Conservation (phyloP, 2,888 invertebrate species). For the Parnassius apollo region DNA sequence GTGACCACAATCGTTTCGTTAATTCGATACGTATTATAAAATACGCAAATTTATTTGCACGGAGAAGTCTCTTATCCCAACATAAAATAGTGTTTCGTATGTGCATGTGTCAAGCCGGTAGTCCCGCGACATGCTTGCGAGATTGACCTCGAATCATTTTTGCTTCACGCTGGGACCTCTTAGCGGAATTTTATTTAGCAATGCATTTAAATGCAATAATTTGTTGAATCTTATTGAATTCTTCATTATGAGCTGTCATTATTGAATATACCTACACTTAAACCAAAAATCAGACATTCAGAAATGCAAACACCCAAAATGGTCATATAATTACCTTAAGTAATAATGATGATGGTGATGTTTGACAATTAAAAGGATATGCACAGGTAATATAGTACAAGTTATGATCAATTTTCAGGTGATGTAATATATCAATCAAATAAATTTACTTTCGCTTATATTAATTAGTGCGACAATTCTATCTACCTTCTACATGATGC, state of each 20-base stretch:
- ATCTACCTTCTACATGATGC: constrained; percentile 2
- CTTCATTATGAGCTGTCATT: constrained; percentile 15
- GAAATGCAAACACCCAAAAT: not conserved
- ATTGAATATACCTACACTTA: constrained; percentile 4
- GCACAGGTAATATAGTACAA: not conserved
- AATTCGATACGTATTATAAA: constrained; percentile 69
- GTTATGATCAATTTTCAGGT: constrained; percentile 2
- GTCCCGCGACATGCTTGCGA: constrained; percentile 55
- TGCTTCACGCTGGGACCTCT: constrained; percentile 62
- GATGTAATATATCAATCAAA: not conserved
- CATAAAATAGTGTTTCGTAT: constrained; percentile 65
- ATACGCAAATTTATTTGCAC: constrained; percentile 66
- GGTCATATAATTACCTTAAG: not conserved
- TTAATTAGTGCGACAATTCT: not conserved
- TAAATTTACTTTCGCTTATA: no score
- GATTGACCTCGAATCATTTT: constrained; percentile 55
- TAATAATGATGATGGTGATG: not conserved
- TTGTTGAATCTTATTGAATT: constrained; percentile 30
- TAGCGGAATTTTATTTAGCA: constrained; percentile 53
- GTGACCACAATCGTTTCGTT: constrained; percentile 45
- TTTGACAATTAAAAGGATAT: not conserved
- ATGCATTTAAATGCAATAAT: constrained; percentile 67
- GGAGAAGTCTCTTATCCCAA: constrained; percentile 48
- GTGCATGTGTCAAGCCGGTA: constrained; percentile 64
- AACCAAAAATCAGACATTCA: constrained; percentile 13